Conservation (phyloP, 2,113 vertebrate genomes). For the Tychaedon coryphoeus region DNA sequence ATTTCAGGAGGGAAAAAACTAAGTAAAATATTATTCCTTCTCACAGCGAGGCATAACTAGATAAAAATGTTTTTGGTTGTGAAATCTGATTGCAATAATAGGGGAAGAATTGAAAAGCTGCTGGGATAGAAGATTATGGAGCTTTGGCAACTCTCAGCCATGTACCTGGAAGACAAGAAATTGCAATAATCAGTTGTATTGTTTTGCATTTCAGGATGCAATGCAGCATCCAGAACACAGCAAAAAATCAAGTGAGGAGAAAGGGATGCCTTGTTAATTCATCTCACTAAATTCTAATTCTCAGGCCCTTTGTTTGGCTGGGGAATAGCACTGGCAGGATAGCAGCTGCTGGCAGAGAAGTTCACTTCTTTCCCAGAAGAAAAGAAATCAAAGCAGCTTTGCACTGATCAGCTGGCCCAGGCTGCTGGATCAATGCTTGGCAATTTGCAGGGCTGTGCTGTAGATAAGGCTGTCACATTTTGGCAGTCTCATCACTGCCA, state of each 20-base stretch:
- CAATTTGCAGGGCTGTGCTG: conserved; percentile 70
- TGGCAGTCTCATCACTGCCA: conserved; percentile 66
- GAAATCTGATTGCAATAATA: background rate
- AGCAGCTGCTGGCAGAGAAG: conserved; percentile 18
- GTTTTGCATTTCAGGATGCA: background rate
- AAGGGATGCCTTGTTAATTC: conserved; percentile 32
- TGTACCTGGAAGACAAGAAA: background rate
- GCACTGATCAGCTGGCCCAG: conserved; percentile 59
- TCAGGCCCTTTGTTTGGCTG: conserved; percentile 24
- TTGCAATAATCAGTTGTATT: background rate
- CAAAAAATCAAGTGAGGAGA: background rate
- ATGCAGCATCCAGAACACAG: background rate
- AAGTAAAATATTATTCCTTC: background rate
- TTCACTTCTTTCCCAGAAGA: conserved; percentile 63
- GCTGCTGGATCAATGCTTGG: conserved; percentile 65
- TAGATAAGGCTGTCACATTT: conserved; percentile 73
- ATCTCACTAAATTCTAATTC: conserved; percentile 47
- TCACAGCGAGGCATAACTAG: background rate
- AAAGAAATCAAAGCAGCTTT: conserved; percentile 62
- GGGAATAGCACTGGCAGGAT: conserved; percentile 34
- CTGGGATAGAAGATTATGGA: background rate
- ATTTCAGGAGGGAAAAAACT: background rate
- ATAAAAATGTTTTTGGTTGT: background rate
- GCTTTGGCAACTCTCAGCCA: background rate
- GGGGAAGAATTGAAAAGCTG: background rate